Evolutionary conservation across 64 coral and sea anemone genomes (phyloP), one percentile per base, ranked within the genome.

Genomic region (Stichodactyla helianthus): DNA sequence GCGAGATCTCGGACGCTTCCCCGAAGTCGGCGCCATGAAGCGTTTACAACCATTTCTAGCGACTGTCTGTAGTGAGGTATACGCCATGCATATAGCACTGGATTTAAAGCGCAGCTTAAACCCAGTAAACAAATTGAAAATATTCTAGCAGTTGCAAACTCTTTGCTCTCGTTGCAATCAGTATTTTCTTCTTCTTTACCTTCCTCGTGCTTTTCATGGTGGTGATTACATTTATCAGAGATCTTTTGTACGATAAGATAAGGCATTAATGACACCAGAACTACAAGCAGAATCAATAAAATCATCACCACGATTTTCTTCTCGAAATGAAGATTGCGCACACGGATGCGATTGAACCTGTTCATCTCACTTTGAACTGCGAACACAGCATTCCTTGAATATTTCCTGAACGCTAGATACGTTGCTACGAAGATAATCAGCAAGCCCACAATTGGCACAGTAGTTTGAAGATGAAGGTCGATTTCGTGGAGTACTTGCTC

Each of bases 401-500:
- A 86, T 17, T 86, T 89, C 56, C 89, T 91, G 56, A 95, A 91
- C 53, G 87, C 86, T 2, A 89, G 50, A 80, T 95, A 95, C 4
- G 93, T 91, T 0, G 93, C 93, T 28, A 85, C 19, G 22, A 85
- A 86, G 12, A 82, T 68, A 44, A 81, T 35, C 9, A 83, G 50
- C 4, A 92, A 31, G 6, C 87, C 59, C 0, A 61, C 27, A 25
- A 95, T 15, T 6, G 93, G 93, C 63, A 91, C 25, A 5, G 93
- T 95, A 6, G 89, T 91, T 27, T 95, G 93, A 20, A 95, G 51
- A 58, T 95, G 93, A 20, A 95, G 54, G 53, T 95, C 93, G 10
- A 95, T 52, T 11, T 70, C 54, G 20, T 91, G 86, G 16, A 95
- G 68, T 31, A 86, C 31, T 70, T 86, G 74, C 14, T 86, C 85